phyloP scores from a whole-genome alignment of 2,113 vertebrate genomes.

The Callipepla californica region DNA sequence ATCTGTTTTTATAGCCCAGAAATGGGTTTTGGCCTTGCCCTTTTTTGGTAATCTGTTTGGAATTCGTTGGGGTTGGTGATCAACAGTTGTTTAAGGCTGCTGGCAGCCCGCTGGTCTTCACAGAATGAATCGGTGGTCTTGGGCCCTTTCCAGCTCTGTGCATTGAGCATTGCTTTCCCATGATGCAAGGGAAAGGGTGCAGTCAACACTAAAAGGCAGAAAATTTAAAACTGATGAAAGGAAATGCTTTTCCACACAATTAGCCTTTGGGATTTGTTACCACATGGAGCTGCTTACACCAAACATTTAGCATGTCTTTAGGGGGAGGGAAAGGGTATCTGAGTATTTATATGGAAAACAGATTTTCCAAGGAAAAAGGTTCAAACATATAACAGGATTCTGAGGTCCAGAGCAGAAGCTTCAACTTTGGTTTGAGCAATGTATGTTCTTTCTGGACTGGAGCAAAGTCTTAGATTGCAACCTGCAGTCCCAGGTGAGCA shows the following conservation, averaged over 20 bases:
- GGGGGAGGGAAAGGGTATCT: conserved; percentile 1
- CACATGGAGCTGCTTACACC: conserved; percentile 59
- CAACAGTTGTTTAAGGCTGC: conserved; percentile 60
- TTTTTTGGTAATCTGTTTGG: conserved; percentile 63
- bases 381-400: background rate
- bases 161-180: conserved; percentile 62
- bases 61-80: conserved; percentile 49
- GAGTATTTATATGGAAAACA: conserved; percentile 31
- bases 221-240: conserved; percentile 73
- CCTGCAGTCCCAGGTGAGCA: background rate
- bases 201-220: conserved; percentile 54
- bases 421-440: background rate
- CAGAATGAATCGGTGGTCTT: conserved; percentile 21
- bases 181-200: conserved; percentile 66
- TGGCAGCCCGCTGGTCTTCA: conserved; percentile 30
- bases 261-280: conserved; percentile 67
- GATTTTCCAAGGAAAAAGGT: conserved; percentile 30
- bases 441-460: background rate
- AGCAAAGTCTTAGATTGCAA: background rate
- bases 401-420: conserved; percentile 9
- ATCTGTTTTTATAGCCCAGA: conserved; percentile 33
- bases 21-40: conserved; percentile 40
- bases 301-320: conserved; percentile 17
- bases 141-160: conserved; percentile 60
- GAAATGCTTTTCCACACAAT: conserved; percentile 66